Evolutionary conservation across 1,140 invertebrate genomes (phyloP).

Genomic region (Pteromalus puparum): DNA sequence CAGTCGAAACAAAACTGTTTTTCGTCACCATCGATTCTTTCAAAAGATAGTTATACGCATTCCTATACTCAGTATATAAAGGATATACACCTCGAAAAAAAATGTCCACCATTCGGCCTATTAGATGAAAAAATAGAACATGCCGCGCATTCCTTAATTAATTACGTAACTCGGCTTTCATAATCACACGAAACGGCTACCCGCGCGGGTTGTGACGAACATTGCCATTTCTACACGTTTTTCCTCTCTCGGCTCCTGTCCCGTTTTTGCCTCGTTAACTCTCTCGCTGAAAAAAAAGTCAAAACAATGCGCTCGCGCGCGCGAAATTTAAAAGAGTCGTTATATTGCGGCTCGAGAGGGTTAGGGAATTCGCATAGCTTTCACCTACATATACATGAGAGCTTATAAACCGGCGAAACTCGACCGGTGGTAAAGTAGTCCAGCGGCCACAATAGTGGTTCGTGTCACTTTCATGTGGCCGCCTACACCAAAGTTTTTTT

Average conservation of each 20-base stretch:
- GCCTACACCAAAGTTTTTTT: too few species aligned
- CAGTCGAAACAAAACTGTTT: not conserved
- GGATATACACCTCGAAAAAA: too few species aligned
- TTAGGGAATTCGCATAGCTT: not conserved
- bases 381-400: not conserved
- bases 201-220: not conserved
- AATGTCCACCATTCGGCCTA: not conserved
- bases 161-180: not conserved
- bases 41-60: too few species aligned
- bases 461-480: too few species aligned
- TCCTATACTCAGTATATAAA: too few species aligned
- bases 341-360: not conserved
- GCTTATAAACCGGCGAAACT: not conserved
- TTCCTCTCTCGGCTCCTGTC: not conserved
- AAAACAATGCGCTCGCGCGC: not conserved
- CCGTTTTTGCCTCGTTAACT: not conserved
- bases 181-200: not conserved
- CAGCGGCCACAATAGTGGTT: too few species aligned
- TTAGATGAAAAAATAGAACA: not conserved
- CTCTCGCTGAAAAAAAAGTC: not conserved
- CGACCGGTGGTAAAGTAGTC: not conserved
- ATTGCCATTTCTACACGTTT: not conserved
- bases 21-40: too few species aligned
- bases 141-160: not conserved
- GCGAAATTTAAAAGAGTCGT: conserved; percentile 3